phyloP scores from a whole-genome alignment of 2,888 invertebrate genomes.

The Carpatolechia fugitivella region DNA sequence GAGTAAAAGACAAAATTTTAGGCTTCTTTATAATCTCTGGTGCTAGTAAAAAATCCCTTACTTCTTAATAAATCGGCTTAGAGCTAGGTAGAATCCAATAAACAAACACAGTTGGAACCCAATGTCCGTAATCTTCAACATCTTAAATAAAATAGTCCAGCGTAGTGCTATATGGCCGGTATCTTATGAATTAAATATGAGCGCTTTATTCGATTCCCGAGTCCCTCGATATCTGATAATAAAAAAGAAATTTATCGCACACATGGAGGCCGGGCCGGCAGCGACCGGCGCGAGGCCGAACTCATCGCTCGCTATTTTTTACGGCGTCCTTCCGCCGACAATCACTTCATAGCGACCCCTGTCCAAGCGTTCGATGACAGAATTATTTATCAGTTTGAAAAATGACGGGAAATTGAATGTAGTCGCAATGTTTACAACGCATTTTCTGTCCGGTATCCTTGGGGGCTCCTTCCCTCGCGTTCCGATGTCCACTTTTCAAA shows the following conservation, averaged over 20 bases:
- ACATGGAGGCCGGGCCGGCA: conserved; percentile 46
- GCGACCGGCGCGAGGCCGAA: conserved; percentile 37
- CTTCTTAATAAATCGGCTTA: not conserved
- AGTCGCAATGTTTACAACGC: conserved; percentile 81
- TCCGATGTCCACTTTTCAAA: conserved; percentile 80
- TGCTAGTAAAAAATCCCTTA: not conserved
- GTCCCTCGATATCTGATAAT: conserved; percentile 80
- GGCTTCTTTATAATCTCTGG: too few relatives aligned
- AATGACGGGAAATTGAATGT: conserved; percentile 81
- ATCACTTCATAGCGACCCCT: conserved; percentile 79
- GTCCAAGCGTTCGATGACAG: conserved; percentile 79
- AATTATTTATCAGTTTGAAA: conserved; percentile 81
- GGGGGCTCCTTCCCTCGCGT: conserved; percentile 78
- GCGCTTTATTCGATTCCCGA: conserved; percentile 79
- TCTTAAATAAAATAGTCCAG: conserved; percentile 77
- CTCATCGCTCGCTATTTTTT: conserved; percentile 76
- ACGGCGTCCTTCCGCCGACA: conserved; percentile 73
- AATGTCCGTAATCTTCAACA: conserved; percentile 68
- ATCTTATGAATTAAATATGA: conserved; percentile 80
- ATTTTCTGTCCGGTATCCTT: conserved; percentile 76
- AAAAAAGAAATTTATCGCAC: conserved; percentile 79
- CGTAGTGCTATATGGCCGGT: conserved; percentile 75
- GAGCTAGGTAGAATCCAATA: not conserved
- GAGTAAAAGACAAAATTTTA: too few relatives aligned
- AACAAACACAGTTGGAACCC: conserved; percentile 41